phyloP scores from a whole-genome alignment of 2,797 vertebrate species.

The Sebastes jordani region DNA sequence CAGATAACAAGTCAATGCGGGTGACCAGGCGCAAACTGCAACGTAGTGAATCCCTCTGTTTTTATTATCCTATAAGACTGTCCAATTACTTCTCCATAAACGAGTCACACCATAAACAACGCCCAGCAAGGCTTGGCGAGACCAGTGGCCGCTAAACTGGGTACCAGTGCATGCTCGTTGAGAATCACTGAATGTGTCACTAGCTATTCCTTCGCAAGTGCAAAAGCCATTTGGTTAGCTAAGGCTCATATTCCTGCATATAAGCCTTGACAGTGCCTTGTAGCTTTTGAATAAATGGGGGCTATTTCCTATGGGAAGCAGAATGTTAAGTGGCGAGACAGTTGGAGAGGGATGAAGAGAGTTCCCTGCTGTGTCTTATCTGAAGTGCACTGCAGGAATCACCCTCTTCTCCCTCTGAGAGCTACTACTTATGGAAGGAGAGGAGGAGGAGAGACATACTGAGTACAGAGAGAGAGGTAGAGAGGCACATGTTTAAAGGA shows the following conservation, averaged over 20 bases:
- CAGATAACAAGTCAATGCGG: slow-evolving; percentile 47
- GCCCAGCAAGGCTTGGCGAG: neutral
- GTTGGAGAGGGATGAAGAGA: slow-evolving; percentile 64
- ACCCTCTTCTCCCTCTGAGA: slow-evolving; percentile 50
- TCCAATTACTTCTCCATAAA: slow-evolving; percentile 54
- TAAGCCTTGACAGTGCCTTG: slow-evolving; percentile 32
- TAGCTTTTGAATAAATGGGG: slow-evolving; percentile 55
- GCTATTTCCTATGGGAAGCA: slow-evolving; percentile 55
- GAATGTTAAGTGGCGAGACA: slow-evolving; percentile 63
- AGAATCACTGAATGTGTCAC: slow-evolving; percentile 20
- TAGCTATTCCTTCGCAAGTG: slow-evolving; percentile 25
- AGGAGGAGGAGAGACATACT: slow-evolving; percentile 17
- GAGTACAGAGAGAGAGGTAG: neutral
- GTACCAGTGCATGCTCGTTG: neutral
- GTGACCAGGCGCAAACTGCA: slow-evolving; percentile 45
- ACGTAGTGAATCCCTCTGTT: slow-evolving; percentile 36
- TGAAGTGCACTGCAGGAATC: slow-evolving; percentile 63
- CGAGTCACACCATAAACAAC: slow-evolving; percentile 31
- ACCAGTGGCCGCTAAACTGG: slow-evolving; percentile 6
- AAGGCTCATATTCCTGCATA: slow-evolving; percentile 48
- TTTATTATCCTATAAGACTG: slow-evolving; percentile 58
- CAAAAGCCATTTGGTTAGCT: slow-evolving; percentile 52
- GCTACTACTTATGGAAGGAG: slow-evolving; percentile 34
- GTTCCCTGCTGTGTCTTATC: slow-evolving; percentile 71
- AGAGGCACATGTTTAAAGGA: neutral